A percentile compares a stretch with the other conserved stretches of the same genome.
Conservation (phyloP, 2,113 vertebrate genomes). For the Lipotes vexillifer region DNA sequence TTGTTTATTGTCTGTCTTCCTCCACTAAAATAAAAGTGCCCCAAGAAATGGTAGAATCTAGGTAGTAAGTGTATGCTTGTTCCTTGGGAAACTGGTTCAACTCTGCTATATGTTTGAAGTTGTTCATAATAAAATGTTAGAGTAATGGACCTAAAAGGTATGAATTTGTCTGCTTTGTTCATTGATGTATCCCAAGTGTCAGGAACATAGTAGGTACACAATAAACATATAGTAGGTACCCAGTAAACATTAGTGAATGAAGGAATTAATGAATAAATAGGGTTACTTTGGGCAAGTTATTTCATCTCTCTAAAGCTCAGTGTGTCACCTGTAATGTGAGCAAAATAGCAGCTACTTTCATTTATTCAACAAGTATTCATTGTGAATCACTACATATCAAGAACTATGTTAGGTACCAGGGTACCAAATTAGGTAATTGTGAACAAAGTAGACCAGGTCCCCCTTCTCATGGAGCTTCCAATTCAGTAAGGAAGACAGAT, state of each 20-base stretch:
- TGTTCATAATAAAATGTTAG: not conserved
- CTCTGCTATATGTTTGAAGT: not conserved
- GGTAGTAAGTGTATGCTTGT: not conserved
- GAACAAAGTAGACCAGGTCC: not conserved
- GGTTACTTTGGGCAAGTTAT: not conserved
- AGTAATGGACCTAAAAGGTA: not conserved
- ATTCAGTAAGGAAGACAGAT: not conserved
- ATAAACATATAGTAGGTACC: not conserved
- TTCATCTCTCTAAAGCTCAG: not conserved
- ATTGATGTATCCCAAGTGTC: not conserved
- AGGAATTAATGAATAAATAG: not conserved
- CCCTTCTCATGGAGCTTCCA: not conserved
- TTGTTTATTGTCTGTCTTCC: not conserved
- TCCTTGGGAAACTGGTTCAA: not conserved
- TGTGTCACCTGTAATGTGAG: not conserved
- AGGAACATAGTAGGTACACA: not conserved
- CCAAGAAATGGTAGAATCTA: not conserved
- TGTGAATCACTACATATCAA: not conserved
- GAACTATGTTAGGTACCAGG: not conserved
- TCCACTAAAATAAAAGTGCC: not conserved
- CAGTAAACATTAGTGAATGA: not conserved
- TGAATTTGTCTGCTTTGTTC: not conserved
- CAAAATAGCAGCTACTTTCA: not conserved
- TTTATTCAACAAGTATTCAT: not conserved
- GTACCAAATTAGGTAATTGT: not conserved